These are phyloP conservation scores for Melikaiella ostensackeni DNA, from an alignment of 2,888 invertebrate species.

Conservation along the genomic window DNA sequence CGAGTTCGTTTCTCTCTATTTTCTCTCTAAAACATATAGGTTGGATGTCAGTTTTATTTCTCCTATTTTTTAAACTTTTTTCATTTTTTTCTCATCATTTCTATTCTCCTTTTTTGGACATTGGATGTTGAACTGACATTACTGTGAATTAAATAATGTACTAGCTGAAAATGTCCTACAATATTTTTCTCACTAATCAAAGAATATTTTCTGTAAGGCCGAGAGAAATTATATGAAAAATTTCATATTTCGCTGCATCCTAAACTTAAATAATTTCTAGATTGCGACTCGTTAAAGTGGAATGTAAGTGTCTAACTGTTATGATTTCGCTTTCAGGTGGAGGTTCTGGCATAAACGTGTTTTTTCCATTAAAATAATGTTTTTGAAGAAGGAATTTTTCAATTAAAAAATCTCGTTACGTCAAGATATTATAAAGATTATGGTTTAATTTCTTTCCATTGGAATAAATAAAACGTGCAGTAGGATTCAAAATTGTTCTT, in stretches of 20 bases:
- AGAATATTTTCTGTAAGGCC: too few relatives aligned
- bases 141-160: not conserved
- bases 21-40: not conserved
- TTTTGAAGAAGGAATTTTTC: slow-evolving; percentile 4
- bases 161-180: too few relatives aligned
- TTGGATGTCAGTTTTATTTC: not conserved
- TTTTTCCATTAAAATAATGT: not conserved
- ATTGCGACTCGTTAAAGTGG: not conserved
- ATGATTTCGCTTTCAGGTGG: not conserved
- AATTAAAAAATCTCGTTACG: slow-evolving; percentile 16
- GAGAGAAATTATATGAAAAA: not conserved
- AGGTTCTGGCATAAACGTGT: not conserved
- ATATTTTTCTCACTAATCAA: too few relatives aligned
- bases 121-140: not conserved
- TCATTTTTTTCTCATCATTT: not conserved
- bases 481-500: too few relatives aligned
- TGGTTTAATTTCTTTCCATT: not conserved
- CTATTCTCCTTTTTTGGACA: not conserved
- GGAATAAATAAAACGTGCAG: not conserved
- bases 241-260: not conserved
- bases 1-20: not conserved
- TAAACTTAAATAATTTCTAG: not conserved
- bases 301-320: not conserved
- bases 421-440: not conserved
- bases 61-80: not conserved